Percentiles rank a stretch among this genome's conserved stretches.
Evolutionary conservation across 2,888 invertebrate species (phyloP).

Genomic region (Saturnia pavonia): DNA sequence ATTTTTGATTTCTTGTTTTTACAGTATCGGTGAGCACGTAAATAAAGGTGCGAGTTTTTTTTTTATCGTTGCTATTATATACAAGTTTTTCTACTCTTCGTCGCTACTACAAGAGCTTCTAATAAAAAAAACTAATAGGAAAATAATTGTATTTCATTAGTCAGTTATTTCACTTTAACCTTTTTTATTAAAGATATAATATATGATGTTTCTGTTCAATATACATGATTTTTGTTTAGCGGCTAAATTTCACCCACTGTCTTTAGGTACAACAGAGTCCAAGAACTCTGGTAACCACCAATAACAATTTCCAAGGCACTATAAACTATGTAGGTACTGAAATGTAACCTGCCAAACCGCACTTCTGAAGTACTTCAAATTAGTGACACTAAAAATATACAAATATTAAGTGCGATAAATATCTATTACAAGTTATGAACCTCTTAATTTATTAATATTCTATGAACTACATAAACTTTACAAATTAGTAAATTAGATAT

Average conservation of each 20-base stretch:
- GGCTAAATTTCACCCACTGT: not conserved
- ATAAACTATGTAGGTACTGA: not conserved
- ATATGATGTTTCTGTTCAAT: not conserved
- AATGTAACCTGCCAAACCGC: not conserved
- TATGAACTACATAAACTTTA: not conserved
- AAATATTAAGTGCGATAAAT: not conserved
- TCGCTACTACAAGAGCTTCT: not conserved
- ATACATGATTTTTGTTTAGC: not conserved
- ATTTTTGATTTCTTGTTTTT: not conserved
- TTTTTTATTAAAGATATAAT: not conserved
- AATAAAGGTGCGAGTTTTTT: not conserved
- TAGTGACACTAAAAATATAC: not conserved
- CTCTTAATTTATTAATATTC: not conserved
- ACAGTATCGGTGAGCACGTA: not conserved
- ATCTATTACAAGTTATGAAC: not conserved
- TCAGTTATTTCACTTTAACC: not conserved
- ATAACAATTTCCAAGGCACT: not conserved
- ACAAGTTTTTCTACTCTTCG: too few relatives aligned
- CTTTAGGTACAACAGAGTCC: not conserved
- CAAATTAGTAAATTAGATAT: not conserved
- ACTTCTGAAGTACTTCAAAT: not conserved
- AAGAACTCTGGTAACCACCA: not conserved
- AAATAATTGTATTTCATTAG: not conserved
- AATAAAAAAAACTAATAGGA: slow-evolving; percentile 1
- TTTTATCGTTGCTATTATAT: too few relatives aligned